Base-by-base conservation (phyloP, 2,797 vertebrate genomes). In the Enteromius argenteus region DNA sequence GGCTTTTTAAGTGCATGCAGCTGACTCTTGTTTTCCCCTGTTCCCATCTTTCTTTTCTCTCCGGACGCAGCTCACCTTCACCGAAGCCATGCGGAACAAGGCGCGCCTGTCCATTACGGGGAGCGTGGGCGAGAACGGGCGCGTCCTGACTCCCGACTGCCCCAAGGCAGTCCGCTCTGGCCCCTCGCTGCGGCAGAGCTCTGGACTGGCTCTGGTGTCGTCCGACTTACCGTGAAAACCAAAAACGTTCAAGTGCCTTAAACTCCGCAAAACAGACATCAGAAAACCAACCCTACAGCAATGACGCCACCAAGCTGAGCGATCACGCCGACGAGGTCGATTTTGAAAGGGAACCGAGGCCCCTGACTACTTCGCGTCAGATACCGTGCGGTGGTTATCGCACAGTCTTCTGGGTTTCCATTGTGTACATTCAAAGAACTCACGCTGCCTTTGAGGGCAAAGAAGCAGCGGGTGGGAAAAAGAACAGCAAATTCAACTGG, bases 71-170 rank as follows among this genome's bases (percentile, higher is more conserved):
- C 95, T 99, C 89, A 99, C 98, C 87, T 99, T 99, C 95, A 98
- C 98, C 89, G 98, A 99, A 96, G 98, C 98, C 96, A 99, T 99
- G 98, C 96, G 98, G 96, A 99, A 99, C 95, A 99, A 99, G 96
- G 98, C 98, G 87, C 97, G 98, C 89, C 93, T 99, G 94, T 99
- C 98, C 91, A 99, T 99, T 95, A 99, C 98, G 1, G 98, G 98
- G 92, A 99, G 98, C 13, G 97, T 99, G 64, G 98, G 98, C 88
- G 98, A 99, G 89, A 99, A 99, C 0, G 98, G 98, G 84, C 97
- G 98, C 0, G 97, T 99, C 62, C 90, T 99, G 94, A 98, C 97
- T 84, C 98, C 98, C 0, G 98, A 99, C 96, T 99, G 98, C 94
- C 97, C 98, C 78, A 99, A 99, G 94, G 97, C 98, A 32, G 91